These are phyloP conservation scores for Anthonomus grandis DNA, from an alignment of 1,140 invertebrate genomes.

Conservation along the genomic window DNA sequence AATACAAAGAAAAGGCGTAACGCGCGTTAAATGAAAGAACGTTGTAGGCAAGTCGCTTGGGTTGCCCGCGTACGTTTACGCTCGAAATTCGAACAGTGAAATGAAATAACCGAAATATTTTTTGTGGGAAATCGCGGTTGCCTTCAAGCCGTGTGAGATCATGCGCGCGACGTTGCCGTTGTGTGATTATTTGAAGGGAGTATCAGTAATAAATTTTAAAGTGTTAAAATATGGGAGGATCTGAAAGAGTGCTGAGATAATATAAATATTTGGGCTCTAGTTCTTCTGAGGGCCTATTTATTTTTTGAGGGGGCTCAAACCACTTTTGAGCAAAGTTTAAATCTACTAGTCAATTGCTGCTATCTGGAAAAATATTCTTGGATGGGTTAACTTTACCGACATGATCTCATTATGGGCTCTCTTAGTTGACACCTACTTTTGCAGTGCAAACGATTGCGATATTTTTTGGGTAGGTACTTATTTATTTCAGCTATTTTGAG, in stretches of 20 bases:
- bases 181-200: neutral
- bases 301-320: neutral
- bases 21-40: neutral
- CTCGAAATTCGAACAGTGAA: no score
- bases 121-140: constrained; percentile 20
- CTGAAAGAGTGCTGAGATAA: neutral
- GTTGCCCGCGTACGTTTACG: no score
- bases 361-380: no score
- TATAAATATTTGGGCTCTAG: neutral
- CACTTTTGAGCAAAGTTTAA: neutral
- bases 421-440: no score
- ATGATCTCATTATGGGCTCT: no score
- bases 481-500: no score
- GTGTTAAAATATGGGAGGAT: neutral
- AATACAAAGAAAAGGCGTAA: neutral
- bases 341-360: neutral
- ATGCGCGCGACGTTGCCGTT: constrained; percentile 10
- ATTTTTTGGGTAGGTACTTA: no score
- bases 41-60: neutral
- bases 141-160: constrained; percentile 6
- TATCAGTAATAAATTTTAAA: no score
- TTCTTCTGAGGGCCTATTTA: neutral
- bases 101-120: constrained; percentile 1
- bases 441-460: no score
- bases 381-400: no score